phyloP scores from a whole-genome alignment of 2,888 invertebrate species.

The Rhingia rostrata region DNA sequence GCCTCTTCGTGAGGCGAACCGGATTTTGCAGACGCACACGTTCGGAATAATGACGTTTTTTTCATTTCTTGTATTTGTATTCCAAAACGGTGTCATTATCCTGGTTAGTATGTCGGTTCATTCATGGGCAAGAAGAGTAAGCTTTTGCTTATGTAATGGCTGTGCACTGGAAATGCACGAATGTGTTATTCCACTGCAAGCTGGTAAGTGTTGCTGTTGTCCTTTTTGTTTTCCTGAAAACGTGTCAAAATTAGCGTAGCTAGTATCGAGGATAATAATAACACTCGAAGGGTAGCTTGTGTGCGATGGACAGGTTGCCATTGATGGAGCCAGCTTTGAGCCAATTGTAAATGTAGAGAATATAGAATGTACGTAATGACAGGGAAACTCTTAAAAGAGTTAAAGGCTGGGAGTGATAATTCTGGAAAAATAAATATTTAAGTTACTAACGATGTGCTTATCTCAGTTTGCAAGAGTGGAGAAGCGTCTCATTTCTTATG shows the following conservation, averaged over 20 bases:
- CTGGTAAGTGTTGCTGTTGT: conserved; percentile 23
- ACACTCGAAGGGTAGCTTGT: no score
- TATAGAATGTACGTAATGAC: no score
- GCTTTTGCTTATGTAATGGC: conserved; percentile 56
- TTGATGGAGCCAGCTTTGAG: no score
- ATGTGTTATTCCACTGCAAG: conserved; percentile 42
- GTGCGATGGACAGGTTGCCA: no score
- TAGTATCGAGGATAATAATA: neutral
- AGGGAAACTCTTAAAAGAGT: no score
- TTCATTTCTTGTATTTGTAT: no score
- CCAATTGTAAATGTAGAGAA: no score
- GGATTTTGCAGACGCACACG: conserved; percentile 61
- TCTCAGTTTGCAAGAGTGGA: no score
- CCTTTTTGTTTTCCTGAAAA: neutral
- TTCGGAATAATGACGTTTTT: conserved; percentile 58
- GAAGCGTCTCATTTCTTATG: no score
- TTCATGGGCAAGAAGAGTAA: conserved; percentile 49
- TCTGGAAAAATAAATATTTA: no score
- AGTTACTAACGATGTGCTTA: no score
- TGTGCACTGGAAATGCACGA: conserved; percentile 39
- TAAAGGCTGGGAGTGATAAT: no score
- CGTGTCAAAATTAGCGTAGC: neutral
- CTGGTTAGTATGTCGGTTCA: conserved; percentile 55
- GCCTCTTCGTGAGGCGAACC: conserved; percentile 28
- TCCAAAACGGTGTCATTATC: conserved; percentile 62